Percentiles rank a stretch among this genome's conserved stretches.
Conservation (phyloP, 2,888 invertebrate genomes). For the Orthosia incerta region DNA sequence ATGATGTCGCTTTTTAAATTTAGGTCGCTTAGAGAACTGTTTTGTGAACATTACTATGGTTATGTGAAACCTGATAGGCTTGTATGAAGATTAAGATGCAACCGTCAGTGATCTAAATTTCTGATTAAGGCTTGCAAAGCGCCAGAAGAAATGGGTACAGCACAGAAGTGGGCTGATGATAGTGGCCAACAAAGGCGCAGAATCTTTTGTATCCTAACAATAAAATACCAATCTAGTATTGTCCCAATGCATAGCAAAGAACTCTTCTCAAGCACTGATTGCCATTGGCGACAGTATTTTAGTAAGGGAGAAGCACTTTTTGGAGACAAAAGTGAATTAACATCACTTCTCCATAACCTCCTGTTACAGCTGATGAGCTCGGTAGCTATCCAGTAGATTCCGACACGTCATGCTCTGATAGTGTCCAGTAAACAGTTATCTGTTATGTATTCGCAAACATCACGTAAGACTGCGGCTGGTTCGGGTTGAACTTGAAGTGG, state of each 20-base stretch:
- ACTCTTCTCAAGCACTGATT: no score
- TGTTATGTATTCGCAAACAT: conserved; percentile 15
- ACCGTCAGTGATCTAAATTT: not conserved
- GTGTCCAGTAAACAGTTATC: conserved; percentile 15
- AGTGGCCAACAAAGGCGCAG: no score
- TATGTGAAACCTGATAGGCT: no score
- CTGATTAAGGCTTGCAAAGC: not conserved
- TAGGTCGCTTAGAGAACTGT: not conserved
- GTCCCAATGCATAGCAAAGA: no score
- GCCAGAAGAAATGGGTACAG: not conserved
- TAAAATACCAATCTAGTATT: no score
- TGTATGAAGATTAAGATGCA: not conserved
- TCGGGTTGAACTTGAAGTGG: conserved; percentile 10
- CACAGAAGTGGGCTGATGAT: not conserved
- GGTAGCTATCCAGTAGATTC: not conserved
- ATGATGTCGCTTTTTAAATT: no score
- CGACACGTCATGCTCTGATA: conserved; percentile 41
- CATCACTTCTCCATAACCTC: not conserved
- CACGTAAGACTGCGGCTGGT: not conserved
- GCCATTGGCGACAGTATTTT: not conserved
- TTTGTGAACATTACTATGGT: not conserved
- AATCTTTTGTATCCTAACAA: not conserved
- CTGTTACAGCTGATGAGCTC: conserved; percentile 1
- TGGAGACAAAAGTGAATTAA: not conserved
- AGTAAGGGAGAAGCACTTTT: not conserved